phyloP scores from a whole-genome alignment of 2,888 invertebrate species.

The Campoplex capitator region DNA sequence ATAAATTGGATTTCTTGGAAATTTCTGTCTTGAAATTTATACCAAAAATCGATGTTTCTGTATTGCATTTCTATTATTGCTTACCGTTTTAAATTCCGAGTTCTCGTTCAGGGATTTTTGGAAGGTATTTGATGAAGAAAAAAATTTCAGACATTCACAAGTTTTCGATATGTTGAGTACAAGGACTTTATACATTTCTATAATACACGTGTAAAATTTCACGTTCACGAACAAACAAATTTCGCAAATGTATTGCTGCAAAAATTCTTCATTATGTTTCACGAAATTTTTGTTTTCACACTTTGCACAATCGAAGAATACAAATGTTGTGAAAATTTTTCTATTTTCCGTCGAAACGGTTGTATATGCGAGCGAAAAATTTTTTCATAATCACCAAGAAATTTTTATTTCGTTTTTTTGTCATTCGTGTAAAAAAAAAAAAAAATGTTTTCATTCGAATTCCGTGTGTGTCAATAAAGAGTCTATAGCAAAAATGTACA shows the following conservation, averaged over 20 bases:
- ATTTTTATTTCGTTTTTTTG: neutral
- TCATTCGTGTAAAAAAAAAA: neutral
- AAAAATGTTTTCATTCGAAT: neutral
- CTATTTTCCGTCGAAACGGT: neutral
- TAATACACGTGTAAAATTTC: neutral
- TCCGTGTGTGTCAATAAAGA: neutral
- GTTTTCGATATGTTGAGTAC: neutral
- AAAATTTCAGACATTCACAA: neutral
- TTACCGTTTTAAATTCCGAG: neutral
- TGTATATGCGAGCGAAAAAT: neutral
- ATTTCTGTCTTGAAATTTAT: neutral
- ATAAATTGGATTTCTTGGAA: neutral
- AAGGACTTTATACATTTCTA: conserved; percentile 16
- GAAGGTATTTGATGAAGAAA: neutral
- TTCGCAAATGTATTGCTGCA: neutral
- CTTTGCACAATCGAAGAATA: neutral
- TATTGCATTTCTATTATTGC: neutral
- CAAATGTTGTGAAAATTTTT: neutral
- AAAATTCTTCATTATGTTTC: neutral
- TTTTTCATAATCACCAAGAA: neutral
- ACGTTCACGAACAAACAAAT: neutral
- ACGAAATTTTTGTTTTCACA: neutral
- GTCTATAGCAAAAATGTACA: neutral
- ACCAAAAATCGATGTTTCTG: neutral
- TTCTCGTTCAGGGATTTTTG: neutral